These are phyloP conservation scores for Epinephelus coioides DNA, from an alignment of 2,797 vertebrate genomes.

Conservation along the genomic window DNA sequence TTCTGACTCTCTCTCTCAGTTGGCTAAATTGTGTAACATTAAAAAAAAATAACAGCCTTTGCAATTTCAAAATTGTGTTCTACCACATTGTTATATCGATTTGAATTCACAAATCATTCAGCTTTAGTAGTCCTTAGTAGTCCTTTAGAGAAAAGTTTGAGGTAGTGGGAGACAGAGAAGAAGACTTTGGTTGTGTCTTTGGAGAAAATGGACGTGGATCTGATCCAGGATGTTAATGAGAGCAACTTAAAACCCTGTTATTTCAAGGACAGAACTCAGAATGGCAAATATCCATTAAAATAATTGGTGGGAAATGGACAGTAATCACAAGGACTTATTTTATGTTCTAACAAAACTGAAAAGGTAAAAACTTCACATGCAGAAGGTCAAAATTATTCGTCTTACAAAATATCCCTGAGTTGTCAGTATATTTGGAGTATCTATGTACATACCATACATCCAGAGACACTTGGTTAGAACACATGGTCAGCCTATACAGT, in stretches of 20 bases:
- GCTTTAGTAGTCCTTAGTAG: no score
- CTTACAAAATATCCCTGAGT: not conserved
- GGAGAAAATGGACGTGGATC: constrained; percentile 19
- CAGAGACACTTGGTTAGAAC: not conserved
- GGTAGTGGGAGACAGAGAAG: not conserved
- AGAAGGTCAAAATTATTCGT: not conserved
- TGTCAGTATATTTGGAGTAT: not conserved
- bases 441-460: not conserved
- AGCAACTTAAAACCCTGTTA: not conserved
- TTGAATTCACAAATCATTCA: no score
- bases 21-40: no score
- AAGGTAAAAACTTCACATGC: not conserved
- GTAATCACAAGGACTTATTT: constrained; percentile 10
- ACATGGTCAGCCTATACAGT: no score
- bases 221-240: constrained; percentile 24
- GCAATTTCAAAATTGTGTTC: no score
- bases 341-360: not conserved
- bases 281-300: constrained; percentile 29
- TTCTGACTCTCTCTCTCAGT: no score
- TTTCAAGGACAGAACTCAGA: constrained; percentile 12
- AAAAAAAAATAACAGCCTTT: no score
- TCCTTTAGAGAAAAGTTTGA: not conserved
- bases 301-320: constrained; percentile 2
- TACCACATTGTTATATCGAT: no score
- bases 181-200: constrained; percentile 9